These are phyloP conservation scores for Tenthredo livida DNA, from an alignment of 2,888 invertebrate species.

Conservation along the genomic window DNA sequence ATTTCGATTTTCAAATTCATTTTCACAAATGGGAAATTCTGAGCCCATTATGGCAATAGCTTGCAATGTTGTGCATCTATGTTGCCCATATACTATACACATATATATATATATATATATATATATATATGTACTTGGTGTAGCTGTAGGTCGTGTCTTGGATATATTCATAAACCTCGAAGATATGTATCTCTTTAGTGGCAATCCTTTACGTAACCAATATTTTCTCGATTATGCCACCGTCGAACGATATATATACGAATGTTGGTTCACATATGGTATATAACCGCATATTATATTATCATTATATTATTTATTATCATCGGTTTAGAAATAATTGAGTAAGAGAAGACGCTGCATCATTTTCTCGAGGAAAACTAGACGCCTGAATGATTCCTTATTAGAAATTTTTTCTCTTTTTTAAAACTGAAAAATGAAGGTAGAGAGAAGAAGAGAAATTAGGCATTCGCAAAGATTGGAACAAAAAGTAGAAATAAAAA, in stretches of 20 bases:
- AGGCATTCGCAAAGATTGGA: not conserved
- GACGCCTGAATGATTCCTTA: not conserved
- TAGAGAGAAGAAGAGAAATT: not conserved
- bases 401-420: too few relatives aligned
- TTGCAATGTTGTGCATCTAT: too few relatives aligned
- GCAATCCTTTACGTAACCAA: constrained; percentile 51
- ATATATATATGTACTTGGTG: too few relatives aligned
- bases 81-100: too few relatives aligned
- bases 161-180: constrained; percentile 50
- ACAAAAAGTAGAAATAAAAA: not conserved
- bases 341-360: not conserved
- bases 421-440: not conserved
- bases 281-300: too few relatives aligned
- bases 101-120: too few relatives aligned
- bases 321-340: not conserved
- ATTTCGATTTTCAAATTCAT: too few relatives aligned
- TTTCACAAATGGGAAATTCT: too few relatives aligned
- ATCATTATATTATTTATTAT: too few relatives aligned
- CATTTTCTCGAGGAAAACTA: not conserved
- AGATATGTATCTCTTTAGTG: constrained; percentile 48
- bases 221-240: constrained; percentile 47
- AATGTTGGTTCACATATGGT: not conserved
- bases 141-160: constrained; percentile 42
- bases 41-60: too few relatives aligned
- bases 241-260: not conserved